Percentiles rank a stretch among this genome's conserved stretches.
Evolutionary conservation across 2,113 vertebrate genomes (phyloP).

Genomic region (Macrotus californicus): DNA sequence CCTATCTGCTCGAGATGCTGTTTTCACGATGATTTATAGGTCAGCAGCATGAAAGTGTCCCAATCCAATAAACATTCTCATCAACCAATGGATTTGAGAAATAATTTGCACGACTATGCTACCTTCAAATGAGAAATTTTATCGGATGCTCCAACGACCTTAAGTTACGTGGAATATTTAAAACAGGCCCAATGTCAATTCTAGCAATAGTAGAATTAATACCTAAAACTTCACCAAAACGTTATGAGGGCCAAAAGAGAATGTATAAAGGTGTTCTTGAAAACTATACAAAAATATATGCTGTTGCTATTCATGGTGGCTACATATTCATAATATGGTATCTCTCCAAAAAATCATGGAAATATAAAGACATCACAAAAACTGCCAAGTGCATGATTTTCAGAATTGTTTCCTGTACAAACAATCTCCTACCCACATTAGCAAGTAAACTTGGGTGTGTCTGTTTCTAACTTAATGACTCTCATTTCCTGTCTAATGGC

Average conservation of each 20-base stretch:
- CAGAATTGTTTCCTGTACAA: background rate
- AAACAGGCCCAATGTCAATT: background rate
- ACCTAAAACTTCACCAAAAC: background rate
- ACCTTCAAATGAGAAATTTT: conserved; percentile 19
- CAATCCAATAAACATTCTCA: background rate
- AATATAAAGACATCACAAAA: background rate
- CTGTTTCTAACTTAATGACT: background rate
- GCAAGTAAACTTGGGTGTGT: background rate
- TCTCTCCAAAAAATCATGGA: background rate
- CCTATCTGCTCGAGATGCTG: background rate
- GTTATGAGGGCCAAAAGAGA: background rate
- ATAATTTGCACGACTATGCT: background rate
- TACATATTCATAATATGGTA: background rate
- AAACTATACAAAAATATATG: conserved; percentile 25
- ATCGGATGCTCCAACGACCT: background rate
- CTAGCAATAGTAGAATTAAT: background rate
- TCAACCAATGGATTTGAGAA: background rate
- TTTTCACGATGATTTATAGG: background rate
- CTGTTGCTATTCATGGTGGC: background rate
- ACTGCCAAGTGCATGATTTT: background rate
- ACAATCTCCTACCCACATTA: background rate
- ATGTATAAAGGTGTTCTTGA: background rate
- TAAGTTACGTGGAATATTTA: background rate
- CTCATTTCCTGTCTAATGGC: background rate
- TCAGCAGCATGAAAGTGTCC: background rate